A percentile compares a stretch with the other conserved stretches of the same genome.
phyloP scores from a whole-genome alignment of 2,888 invertebrate genomes.

The Molorchus minor region DNA sequence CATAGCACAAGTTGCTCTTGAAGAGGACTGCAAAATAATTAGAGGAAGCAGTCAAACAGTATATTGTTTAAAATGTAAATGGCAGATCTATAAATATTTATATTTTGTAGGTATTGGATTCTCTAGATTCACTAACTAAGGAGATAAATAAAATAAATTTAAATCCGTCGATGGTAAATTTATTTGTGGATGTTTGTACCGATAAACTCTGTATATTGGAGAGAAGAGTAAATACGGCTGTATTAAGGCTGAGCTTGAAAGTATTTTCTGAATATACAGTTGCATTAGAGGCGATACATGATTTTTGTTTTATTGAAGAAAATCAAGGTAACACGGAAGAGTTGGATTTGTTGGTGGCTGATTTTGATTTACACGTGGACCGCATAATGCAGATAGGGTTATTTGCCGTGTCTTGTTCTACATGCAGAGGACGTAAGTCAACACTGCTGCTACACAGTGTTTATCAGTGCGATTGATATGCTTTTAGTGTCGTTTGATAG shows the following conservation, averaged over 20 bases:
- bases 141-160: slow-evolving; percentile 63
- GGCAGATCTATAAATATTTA: too few relatives aligned
- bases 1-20: slow-evolving; percentile 56
- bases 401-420: slow-evolving; percentile 73
- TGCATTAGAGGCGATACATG: slow-evolving; percentile 51
- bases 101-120: slow-evolving; percentile 64
- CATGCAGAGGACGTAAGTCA: slow-evolving; percentile 61
- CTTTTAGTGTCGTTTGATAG: too few relatives aligned
- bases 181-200: slow-evolving; percentile 69
- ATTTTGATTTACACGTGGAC: slow-evolving; percentile 75
- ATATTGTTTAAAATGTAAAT: slow-evolving; percentile 35
- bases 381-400: slow-evolving; percentile 74
- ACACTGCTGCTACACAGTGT: too few relatives aligned
- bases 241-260: slow-evolving; percentile 68
- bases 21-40: slow-evolving; percentile 60
- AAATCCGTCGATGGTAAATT: slow-evolving; percentile 66
- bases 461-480: too few relatives aligned
- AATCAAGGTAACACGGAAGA: slow-evolving; percentile 55
- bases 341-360: slow-evolving; percentile 66
- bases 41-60: slow-evolving; percentile 68
- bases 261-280: slow-evolving; percentile 55
- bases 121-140: slow-evolving; percentile 63
- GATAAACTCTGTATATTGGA: slow-evolving; percentile 72
- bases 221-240: slow-evolving; percentile 72
- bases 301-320: slow-evolving; percentile 45